These are phyloP conservation scores for Zoanthus sansibaricus DNA, from an alignment of 92 coral and sea anemone species.

Conservation along the genomic window DNA sequence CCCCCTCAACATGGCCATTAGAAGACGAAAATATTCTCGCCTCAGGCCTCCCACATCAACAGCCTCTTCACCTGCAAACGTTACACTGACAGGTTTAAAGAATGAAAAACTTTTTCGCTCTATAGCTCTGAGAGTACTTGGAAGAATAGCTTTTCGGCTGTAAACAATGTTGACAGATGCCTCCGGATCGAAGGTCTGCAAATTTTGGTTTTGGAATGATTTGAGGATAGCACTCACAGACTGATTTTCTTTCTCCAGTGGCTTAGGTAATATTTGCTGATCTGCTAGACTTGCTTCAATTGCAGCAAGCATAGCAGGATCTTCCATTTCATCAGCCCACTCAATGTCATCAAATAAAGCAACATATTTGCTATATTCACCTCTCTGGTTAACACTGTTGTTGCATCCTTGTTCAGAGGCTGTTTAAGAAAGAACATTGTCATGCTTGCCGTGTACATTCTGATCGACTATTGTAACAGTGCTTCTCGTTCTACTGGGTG, in stretches of 20 bases:
- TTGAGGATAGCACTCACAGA: slow-evolving; percentile 24
- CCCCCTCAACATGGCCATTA: slow-evolving; percentile 56
- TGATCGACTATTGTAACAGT: slow-evolving; percentile 11
- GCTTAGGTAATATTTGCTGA: slow-evolving; percentile 2
- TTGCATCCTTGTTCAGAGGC: slow-evolving; percentile 1
- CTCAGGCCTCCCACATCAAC: slow-evolving; percentile 75
- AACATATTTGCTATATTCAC: slow-evolving; percentile 21
- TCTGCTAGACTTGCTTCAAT: slow-evolving; percentile 42
- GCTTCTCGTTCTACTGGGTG: slow-evolving; percentile 13
- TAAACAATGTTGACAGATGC: slow-evolving; percentile 46
- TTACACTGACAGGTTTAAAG: slow-evolving; percentile 48
- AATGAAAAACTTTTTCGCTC: slow-evolving; percentile 63
- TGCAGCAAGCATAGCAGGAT: slow-evolving; percentile 53
- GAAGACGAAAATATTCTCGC: slow-evolving; percentile 66
- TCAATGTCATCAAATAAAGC: slow-evolving; percentile 17
- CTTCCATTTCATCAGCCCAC: slow-evolving; percentile 15
- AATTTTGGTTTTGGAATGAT: slow-evolving; percentile 33
- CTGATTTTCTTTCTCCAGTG: not conserved
- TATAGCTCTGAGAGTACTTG: slow-evolving; percentile 57
- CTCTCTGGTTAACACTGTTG: slow-evolving; percentile 13
- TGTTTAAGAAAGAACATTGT: not conserved
- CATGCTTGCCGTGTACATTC: slow-evolving; percentile 26
- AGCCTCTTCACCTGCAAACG: slow-evolving; percentile 71
- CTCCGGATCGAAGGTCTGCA: slow-evolving; percentile 36
- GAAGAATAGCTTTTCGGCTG: slow-evolving; percentile 54